Conservation (phyloP, 2,113 vertebrate genomes). For the Mugil cephalus region DNA sequence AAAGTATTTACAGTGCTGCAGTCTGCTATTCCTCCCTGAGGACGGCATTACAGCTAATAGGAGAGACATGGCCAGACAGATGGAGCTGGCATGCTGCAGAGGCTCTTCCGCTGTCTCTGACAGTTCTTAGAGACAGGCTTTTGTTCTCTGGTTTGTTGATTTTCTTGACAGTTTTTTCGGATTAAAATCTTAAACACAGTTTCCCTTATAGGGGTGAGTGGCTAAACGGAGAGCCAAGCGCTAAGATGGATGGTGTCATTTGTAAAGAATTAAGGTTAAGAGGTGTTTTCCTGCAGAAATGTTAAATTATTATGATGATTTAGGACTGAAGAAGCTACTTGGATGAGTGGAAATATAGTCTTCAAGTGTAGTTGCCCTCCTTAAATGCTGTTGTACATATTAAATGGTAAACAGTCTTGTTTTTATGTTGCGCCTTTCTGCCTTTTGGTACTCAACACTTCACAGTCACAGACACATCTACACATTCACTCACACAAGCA, state of each 20-base stretch:
- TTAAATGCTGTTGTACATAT: too few relatives aligned
- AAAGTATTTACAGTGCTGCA: conserved; percentile 66
- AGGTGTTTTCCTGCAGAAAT: neutral
- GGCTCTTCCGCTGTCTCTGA: conserved; percentile 11
- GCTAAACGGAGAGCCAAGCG: neutral
- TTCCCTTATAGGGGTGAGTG: neutral
- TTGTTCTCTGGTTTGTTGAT: conserved; percentile 30
- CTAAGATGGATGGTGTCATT: neutral
- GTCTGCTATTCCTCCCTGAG: conserved; percentile 57
- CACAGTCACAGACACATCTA: too few relatives aligned
- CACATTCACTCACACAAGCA: too few relatives aligned
- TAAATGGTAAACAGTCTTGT: too few relatives aligned
- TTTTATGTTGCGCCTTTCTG: too few relatives aligned
- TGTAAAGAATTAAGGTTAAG: neutral
- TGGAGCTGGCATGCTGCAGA: conserved; percentile 51
- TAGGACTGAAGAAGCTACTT: too few relatives aligned
- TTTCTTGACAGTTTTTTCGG: conserved; percentile 5
- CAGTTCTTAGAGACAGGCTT: conserved; percentile 19
- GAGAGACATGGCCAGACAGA: conserved; percentile 66
- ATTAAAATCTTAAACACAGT: conserved; percentile 17
- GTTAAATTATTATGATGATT: neutral
- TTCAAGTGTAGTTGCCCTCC: too few relatives aligned
- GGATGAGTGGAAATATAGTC: too few relatives aligned
- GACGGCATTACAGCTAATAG: conserved; percentile 63
- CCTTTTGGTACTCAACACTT: too few relatives aligned